Base-by-base conservation (phyloP, 2,113 vertebrate genomes). In the Kobus ellipsiprymnus region DNA sequence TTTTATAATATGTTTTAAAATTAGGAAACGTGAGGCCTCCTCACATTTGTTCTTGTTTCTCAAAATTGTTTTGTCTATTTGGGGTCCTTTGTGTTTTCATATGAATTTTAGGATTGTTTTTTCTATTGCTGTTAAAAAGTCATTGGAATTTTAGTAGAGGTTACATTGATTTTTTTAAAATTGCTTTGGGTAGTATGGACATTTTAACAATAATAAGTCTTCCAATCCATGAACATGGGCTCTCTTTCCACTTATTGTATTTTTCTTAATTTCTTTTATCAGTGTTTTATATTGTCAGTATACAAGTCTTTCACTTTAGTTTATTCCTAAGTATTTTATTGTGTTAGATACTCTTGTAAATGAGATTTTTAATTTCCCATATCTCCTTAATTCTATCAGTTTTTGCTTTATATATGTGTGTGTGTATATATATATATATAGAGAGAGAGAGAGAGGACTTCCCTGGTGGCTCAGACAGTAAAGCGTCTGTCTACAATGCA, bases 291-390 rank as follows among this genome's bases (percentile, higher is more conserved):
- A 27, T 92, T 83, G 57, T 60, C 11, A 92, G 7, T 59, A 14
- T 96, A 21, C 23, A 82, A 9, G 19, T 87, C 48, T 95, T 95
- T 55, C n/a, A 40, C 19, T 46, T 87, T 52, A 83, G 60, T 92
- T 59, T 92, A 60, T 96, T 92, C 57, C 50, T 89, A 57, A 87
- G 12, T 88, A n/a, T 93, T 96, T 81, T 92, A 11, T 87, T 87
- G 9, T 67, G 87, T 52, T 87, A 60, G 19, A 60, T 92, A 29
- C 44, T 94, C 13, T 89, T 74, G 1, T 89, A 83, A 96, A 83
- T 92, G 33, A 19, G 7, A 52, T 96, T 60, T 54, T 60, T 52
- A 86, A 78, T 91, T 91, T 60, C 17, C 59, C 27, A 19, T 52
- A 25, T 57, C 23, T 54, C 55, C 36, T 92, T 87, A 82, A 54